Conservation (phyloP, 1,140 invertebrate genomes). For the Cotesia chilonis region DNA sequence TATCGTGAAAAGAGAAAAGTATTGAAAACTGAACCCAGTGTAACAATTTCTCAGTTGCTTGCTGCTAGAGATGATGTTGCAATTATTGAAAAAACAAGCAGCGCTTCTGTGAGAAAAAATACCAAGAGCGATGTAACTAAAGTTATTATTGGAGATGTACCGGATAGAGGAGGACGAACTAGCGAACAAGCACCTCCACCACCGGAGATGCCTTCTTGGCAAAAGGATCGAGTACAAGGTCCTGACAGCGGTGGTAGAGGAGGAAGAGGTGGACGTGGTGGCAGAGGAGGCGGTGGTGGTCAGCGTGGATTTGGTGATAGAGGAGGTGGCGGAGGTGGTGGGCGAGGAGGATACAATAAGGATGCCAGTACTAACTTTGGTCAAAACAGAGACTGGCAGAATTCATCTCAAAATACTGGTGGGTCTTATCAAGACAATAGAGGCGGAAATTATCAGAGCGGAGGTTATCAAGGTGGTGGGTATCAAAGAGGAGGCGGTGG, state of each 20-base stretch:
- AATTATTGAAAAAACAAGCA: constrained; percentile 89
- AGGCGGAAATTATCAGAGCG: constrained; percentile 40
- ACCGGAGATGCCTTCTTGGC: constrained; percentile 95
- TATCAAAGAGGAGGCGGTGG: constrained; percentile 39
- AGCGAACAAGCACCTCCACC: constrained; percentile 89
- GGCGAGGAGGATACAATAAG: constrained; percentile 51
- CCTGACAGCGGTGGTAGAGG: constrained; percentile 46
- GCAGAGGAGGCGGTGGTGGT: constrained; percentile 45
- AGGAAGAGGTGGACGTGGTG: constrained; percentile 46
- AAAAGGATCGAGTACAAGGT: constrained; percentile 68
- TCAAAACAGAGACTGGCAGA: constrained; percentile 46
- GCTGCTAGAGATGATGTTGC: constrained; percentile 84
- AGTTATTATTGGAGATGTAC: constrained; percentile 83
- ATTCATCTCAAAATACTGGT: constrained; percentile 33
- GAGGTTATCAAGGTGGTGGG: constrained; percentile 28
- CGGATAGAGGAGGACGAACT: constrained; percentile 89
- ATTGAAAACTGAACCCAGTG: constrained; percentile 71
- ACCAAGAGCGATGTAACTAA: constrained; percentile 84
- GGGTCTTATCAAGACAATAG: constrained; percentile 36
- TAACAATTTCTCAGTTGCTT: constrained; percentile 78
- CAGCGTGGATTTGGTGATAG: constrained; percentile 45
- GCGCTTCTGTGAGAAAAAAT: constrained; percentile 78
- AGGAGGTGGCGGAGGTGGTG: constrained; percentile 42
- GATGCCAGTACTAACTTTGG: constrained; percentile 48
- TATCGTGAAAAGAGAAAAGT: constrained; percentile 75